phyloP scores from a whole-genome alignment of 2,113 vertebrate genomes.

The Cinclus cinclus region DNA sequence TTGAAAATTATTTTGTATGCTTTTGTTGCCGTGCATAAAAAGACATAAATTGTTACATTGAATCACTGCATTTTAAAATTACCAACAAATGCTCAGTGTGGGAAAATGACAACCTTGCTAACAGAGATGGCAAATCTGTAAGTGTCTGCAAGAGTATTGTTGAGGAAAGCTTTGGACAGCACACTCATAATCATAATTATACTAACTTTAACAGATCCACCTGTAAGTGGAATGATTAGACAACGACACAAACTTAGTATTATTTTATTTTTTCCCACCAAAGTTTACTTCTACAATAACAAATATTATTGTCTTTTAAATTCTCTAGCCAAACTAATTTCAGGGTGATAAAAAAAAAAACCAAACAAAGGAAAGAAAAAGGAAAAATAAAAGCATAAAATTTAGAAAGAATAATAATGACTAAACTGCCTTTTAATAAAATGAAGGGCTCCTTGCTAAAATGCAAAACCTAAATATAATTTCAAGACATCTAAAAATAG shows the following conservation, averaged over 20 bases:
- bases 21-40: background rate
- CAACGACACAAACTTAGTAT: background rate
- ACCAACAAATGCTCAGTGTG: background rate
- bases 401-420: background rate
- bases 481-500: background rate
- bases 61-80: background rate
- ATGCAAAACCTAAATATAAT: background rate
- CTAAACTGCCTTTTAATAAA: background rate
- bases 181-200: background rate
- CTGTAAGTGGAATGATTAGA: background rate
- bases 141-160: background rate
- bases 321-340: background rate
- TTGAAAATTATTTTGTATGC: background rate
- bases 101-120: background rate
- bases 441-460: background rate
- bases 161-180: background rate
- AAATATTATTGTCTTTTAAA: background rate
- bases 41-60: background rate
- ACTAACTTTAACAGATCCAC: background rate
- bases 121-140: background rate
- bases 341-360: background rate
- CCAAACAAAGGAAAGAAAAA: background rate
- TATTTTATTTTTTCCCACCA: background rate
- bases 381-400: background rate
- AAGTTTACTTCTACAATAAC: background rate